phyloP scores from a whole-genome alignment of 2,888 invertebrate genomes.

The Gymnosoma rotundatum region DNA sequence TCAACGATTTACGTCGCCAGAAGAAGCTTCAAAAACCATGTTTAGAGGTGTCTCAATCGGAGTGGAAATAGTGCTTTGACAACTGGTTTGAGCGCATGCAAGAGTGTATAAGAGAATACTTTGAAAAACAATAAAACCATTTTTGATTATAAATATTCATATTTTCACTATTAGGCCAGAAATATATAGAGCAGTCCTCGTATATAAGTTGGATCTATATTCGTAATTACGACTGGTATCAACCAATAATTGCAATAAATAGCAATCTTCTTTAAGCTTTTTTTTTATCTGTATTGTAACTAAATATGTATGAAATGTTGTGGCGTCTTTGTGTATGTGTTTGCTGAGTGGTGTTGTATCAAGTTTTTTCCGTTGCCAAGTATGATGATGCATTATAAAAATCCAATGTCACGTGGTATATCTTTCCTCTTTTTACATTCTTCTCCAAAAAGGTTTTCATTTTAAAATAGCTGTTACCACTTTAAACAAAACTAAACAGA shows the following conservation, averaged over 20 bases:
- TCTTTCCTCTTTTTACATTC: constrained; percentile 36
- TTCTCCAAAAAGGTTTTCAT: constrained; percentile 40
- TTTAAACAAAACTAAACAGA: constrained; percentile 8
- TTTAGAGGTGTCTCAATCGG: too few relatives aligned
- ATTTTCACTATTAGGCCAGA: too few relatives aligned
- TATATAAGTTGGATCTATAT: background rate
- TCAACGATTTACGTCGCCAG: too few relatives aligned
- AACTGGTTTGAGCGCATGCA: too few relatives aligned
- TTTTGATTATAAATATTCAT: too few relatives aligned
- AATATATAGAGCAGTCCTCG: too few relatives aligned
- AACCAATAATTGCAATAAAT: constrained; percentile 18
- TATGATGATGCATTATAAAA: constrained; percentile 57
- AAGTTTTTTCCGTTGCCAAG: constrained; percentile 56
- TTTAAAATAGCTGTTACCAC: constrained; percentile 42
- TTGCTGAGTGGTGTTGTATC: constrained; percentile 1
- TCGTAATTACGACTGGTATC: constrained; percentile 7
- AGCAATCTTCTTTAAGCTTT: constrained; percentile 10
- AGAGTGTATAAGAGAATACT: too few relatives aligned
- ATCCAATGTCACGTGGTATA: constrained; percentile 67
- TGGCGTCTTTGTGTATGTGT: background rate
- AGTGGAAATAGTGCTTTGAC: too few relatives aligned
- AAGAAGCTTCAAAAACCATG: too few relatives aligned
- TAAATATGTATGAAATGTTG: background rate
- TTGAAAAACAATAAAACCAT: too few relatives aligned
- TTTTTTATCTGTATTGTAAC: background rate